Base-by-base conservation (phyloP, 30 jellyfish, hydroid and myxozoan genomes). In the Mastigias papua region DNA sequence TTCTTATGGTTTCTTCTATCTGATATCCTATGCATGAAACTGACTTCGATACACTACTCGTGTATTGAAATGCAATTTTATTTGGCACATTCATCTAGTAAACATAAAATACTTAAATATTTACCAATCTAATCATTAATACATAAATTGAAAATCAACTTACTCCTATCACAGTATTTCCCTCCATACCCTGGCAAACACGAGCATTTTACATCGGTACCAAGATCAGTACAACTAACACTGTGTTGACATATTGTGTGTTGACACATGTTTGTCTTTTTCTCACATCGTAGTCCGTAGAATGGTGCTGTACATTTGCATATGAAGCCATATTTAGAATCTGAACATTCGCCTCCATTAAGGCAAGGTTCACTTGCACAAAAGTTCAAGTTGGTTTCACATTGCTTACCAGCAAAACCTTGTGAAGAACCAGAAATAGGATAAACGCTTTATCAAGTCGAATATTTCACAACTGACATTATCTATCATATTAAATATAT, bases 151-250 rank as follows among this genome's bases (percentile, higher is more conserved):
- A 0, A 19, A 21, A 54, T 6, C 67, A 20, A 85, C 97, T 35
- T 63, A 95, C 99, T 86, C 48, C 22, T 80, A 25, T 95, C 99
- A 48, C 99, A 95, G 31, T 74, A 80, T 74, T 85, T 90, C 34
- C 99, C 99, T 17, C 98, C 90, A 71, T 76, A 95, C 57, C 97
- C 97, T 2, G 99, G 97, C 31, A 93, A 79, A 86, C 99, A 95
- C 8, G 57, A 34, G 76, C 99, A 95, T 49, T 82, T 72, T 19
- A 95, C 94, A 73, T 90, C 95, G 20, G 90, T 86, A 58, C 92
- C 96, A 49, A 61, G 80, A 42, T 97, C 90, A n/a, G 48, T 60
- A 50, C 99, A 95, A 1, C 57, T 79, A 2, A 97, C 99, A 16
- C 95, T 93, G 81, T 95, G 95, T 66, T 95, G 82, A 60, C 99